Conservation (phyloP, 2,888 invertebrate genomes). For the Tillus elongatus region DNA sequence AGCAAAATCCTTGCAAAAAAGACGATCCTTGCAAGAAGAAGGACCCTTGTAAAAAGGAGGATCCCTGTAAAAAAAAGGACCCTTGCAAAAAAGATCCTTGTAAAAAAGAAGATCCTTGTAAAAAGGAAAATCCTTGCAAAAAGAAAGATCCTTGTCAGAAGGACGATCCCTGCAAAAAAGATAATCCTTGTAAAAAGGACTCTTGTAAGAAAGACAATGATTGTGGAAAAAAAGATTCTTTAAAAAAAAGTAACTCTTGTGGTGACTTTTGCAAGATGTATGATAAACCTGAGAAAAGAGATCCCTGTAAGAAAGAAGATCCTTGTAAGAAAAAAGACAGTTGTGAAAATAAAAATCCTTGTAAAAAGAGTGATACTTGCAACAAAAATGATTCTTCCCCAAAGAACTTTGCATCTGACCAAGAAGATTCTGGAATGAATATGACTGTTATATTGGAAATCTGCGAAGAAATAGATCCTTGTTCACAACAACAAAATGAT, state of each 20-base stretch:
- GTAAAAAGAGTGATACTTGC: neutral
- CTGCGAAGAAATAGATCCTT: too few species aligned
- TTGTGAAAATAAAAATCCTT: slow-evolving; percentile 1
- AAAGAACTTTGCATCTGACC: too few species aligned
- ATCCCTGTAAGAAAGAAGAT: neutral
- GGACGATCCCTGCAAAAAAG: slow-evolving; percentile 4
- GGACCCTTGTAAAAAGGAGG: slow-evolving; percentile 1
- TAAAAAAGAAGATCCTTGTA: slow-evolving; percentile 2
- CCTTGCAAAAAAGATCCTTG: neutral
- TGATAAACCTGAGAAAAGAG: too few species aligned
- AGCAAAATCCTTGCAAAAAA: neutral
- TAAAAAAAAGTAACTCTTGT: neutral
- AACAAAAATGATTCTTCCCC: neutral
- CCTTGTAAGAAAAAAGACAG: slow-evolving; percentile 2
- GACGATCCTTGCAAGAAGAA: neutral
- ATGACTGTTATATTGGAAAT: too few species aligned
- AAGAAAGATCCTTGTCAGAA: neutral
- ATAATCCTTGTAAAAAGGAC: neutral
- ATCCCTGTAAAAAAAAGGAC: neutral
- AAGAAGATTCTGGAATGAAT: too few species aligned
- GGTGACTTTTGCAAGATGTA: slow-evolving; percentile 4
- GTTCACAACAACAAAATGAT: too few species aligned
- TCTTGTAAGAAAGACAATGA: neutral
- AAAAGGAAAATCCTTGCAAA: neutral
- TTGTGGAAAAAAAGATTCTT: neutral